Conservation (phyloP, 2,888 invertebrate species). For the Sipha maydis region DNA sequence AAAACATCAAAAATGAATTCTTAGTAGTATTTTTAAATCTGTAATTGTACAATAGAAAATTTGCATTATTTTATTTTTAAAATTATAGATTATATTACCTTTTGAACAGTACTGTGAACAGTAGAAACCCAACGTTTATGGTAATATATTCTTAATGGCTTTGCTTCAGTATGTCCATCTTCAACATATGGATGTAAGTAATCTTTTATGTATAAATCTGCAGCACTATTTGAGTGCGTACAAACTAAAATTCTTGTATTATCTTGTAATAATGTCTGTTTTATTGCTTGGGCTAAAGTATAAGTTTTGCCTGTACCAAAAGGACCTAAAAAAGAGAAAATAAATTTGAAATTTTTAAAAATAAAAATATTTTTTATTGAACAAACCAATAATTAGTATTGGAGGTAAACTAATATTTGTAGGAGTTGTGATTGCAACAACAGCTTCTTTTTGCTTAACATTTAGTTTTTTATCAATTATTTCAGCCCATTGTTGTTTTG, state of each 20-base stretch:
- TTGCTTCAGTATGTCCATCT: slow-evolving; percentile 74
- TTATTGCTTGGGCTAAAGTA: slow-evolving; percentile 80
- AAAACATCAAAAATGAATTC: too few relatives aligned
- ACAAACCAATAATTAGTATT: slow-evolving; percentile 74
- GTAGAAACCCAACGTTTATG: slow-evolving; percentile 82
- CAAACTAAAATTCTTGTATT: slow-evolving; percentile 81
- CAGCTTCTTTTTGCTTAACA: slow-evolving; percentile 81
- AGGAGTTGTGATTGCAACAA: slow-evolving; percentile 79
- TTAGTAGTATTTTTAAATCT: too few relatives aligned
- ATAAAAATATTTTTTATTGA: too few relatives aligned
- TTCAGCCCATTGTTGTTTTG: slow-evolving; percentile 68
- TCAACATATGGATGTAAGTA: slow-evolving; percentile 83
- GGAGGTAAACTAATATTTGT: slow-evolving; percentile 75
- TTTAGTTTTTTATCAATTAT: slow-evolving; percentile 72
- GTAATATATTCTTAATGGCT: slow-evolving; percentile 82
- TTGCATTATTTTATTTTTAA: background rate
- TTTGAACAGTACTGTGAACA: slow-evolving; percentile 77
- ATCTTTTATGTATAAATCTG: slow-evolving; percentile 85
- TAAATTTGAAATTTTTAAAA: background rate
- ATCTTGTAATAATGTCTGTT: slow-evolving; percentile 74
- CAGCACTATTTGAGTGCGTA: slow-evolving; percentile 88
- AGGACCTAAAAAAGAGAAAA: slow-evolving; percentile 70
- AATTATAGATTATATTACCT: slow-evolving; percentile 68
- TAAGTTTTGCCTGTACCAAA: slow-evolving; percentile 91
- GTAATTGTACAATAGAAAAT: too few relatives aligned